These are phyloP conservation scores for Teleogryllus oceanicus DNA, from an alignment of 2,888 invertebrate genomes.

Conservation along the genomic window DNA sequence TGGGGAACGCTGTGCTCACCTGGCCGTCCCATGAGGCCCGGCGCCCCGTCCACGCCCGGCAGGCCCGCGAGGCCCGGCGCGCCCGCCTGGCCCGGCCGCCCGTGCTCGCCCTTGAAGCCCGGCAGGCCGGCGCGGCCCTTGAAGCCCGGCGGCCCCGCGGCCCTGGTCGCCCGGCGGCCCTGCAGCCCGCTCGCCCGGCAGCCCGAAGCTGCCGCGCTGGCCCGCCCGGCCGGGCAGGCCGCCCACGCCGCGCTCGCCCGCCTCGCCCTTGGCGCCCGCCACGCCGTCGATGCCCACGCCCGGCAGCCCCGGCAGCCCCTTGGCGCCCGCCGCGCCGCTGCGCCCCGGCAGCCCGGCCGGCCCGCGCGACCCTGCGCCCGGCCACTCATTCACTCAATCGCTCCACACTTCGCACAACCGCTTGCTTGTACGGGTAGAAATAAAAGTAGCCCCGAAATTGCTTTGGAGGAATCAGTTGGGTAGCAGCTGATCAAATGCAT, in stretches of 20 bases:
- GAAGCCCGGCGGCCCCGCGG: slow-evolving; percentile 37
- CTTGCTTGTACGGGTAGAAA: too few relatives aligned
- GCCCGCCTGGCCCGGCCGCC: slow-evolving; percentile 40
- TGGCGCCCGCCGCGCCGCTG: slow-evolving; percentile 45
- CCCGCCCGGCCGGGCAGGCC: slow-evolving; percentile 55
- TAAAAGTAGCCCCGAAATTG: too few relatives aligned
- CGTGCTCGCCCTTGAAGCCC: slow-evolving; percentile 39
- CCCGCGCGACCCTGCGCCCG: slow-evolving; percentile 55
- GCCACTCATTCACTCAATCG: slow-evolving; percentile 27
- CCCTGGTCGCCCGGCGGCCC: slow-evolving; percentile 43
- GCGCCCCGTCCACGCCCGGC: slow-evolving; percentile 41
- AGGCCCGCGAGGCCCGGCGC: slow-evolving; percentile 40
- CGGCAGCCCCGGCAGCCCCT: slow-evolving; percentile 40
- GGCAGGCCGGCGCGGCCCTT: slow-evolving; percentile 34
- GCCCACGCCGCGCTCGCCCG: slow-evolving; percentile 50
- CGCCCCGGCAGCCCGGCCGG: slow-evolving; percentile 47
- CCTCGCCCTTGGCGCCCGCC: slow-evolving; percentile 43
- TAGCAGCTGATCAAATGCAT: not conserved
- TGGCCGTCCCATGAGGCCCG: slow-evolving; percentile 42
- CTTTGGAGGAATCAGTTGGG: too few relatives aligned
- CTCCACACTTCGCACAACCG: too few relatives aligned
- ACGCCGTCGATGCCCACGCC: slow-evolving; percentile 44
- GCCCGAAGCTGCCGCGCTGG: slow-evolving; percentile 43
- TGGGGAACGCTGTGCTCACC: slow-evolving; percentile 32
- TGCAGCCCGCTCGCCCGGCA: slow-evolving; percentile 44